These are phyloP conservation scores for Lota lota DNA, from an alignment of 2,113 vertebrate species.

Conservation along the genomic window DNA sequence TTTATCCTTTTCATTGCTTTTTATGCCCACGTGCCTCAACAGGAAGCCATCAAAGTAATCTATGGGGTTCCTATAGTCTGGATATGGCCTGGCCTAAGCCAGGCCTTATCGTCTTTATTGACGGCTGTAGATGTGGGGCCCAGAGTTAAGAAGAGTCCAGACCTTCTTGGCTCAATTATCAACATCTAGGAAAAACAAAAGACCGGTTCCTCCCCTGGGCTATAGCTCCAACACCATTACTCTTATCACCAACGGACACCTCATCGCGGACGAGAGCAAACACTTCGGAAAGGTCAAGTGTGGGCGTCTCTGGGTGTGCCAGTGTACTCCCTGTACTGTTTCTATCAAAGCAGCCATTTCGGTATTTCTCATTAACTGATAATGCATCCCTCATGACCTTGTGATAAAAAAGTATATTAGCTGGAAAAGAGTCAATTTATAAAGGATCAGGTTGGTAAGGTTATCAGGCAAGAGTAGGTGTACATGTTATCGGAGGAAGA, in stretches of 20 bases:
- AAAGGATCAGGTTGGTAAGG: conserved; percentile 60
- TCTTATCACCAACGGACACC: conserved; percentile 70
- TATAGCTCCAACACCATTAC: conserved; percentile 64
- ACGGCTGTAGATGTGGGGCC: conserved; percentile 40
- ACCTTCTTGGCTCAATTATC: conserved; percentile 23
- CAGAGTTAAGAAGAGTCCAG: conserved; percentile 40
- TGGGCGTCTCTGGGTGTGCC: conserved; percentile 50
- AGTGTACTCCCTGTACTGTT: conserved; percentile 50
- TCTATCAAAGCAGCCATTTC: conserved; percentile 54
- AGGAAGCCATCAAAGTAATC: conserved; percentile 55
- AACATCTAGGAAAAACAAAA: conserved; percentile 40
- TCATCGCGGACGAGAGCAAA: conserved; percentile 52
- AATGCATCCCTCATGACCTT: conserved; percentile 71
- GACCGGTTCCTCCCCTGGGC: conserved; percentile 52
- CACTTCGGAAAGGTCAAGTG: conserved; percentile 67
- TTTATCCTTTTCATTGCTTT: not conserved
- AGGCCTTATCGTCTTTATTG: conserved; percentile 44
- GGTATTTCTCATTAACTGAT: conserved; percentile 76
- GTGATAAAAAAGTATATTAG: conserved; percentile 66
- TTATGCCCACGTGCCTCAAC: conserved; percentile 12
- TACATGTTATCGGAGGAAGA: conserved; percentile 41
- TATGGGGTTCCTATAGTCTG: not conserved
- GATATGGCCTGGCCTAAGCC: conserved; percentile 28
- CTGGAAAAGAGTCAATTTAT: conserved; percentile 61
- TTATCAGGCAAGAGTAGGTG: conserved; percentile 54